A percentile compares a stretch with the other conserved stretches of the same genome.
Conservation (phyloP, 2,113 vertebrate species). For the Megaptera novaeangliae region DNA sequence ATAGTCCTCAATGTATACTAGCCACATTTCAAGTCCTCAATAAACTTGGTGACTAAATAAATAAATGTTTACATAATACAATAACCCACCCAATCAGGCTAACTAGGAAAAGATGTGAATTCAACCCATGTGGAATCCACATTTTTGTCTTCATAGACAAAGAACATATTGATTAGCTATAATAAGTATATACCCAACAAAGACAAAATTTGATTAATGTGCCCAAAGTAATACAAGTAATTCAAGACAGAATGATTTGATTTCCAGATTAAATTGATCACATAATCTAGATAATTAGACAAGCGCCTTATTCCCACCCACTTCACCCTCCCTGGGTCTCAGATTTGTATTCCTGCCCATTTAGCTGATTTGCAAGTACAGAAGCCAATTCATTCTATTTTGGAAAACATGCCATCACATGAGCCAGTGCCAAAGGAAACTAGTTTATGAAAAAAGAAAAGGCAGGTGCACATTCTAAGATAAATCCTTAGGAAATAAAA, state of each 20-base stretch:
- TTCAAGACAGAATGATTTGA: not conserved
- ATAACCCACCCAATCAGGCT: not conserved
- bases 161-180: not conserved
- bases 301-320: not conserved
- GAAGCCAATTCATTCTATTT: slow-evolving; percentile 1
- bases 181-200: not conserved
- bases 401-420: not conserved
- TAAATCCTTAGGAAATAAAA: not conserved
- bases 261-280: not conserved
- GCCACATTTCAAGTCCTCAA: not conserved
- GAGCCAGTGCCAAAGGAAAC: not conserved
- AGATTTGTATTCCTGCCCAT: not conserved
- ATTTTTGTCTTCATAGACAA: not conserved
- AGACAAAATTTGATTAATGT: not conserved
- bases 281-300: slow-evolving; percentile 10
- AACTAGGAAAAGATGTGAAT: not conserved
- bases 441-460: not conserved
- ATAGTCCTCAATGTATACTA: not conserved
- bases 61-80: not conserved
- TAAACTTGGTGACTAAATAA: not conserved
- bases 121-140: not conserved
- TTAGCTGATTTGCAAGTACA: not conserved
- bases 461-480: slow-evolving; percentile 7
- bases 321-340: not conserved
- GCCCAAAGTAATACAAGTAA: not conserved